Evolutionary conservation across 2,113 vertebrate genomes (phyloP).

Genomic region (Siphamia tubifer): DNA sequence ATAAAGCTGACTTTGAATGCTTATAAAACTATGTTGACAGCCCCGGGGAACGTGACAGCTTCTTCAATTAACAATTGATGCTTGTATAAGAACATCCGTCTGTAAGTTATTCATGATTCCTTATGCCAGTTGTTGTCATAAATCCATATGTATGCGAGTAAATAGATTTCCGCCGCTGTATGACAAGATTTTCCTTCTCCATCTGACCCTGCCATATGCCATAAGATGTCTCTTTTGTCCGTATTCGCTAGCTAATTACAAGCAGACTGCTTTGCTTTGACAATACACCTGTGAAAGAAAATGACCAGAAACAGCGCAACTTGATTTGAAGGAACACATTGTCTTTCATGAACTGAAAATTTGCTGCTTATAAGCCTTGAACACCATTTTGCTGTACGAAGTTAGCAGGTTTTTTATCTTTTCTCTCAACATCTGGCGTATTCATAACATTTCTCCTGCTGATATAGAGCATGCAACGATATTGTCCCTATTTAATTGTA

Average conservation of each 20-base stretch:
- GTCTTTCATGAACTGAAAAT: neutral
- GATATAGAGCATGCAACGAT: no score
- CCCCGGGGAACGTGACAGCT: slow-evolving; percentile 69
- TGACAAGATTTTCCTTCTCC: slow-evolving; percentile 63
- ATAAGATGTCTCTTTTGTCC: slow-evolving; percentile 63
- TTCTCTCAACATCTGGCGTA: neutral
- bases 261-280: slow-evolving; percentile 32
- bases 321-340: neutral
- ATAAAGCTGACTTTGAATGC: slow-evolving; percentile 67
- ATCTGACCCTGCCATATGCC: slow-evolving; percentile 71
- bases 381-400: neutral
- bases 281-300: slow-evolving; percentile 39
- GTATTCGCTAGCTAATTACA: slow-evolving; percentile 55
- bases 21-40: slow-evolving; percentile 62
- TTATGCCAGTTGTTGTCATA: slow-evolving; percentile 70
- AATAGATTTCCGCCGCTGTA: slow-evolving; percentile 60
- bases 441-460: no score
- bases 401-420: neutral
- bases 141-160: slow-evolving; percentile 66
- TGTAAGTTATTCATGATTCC: slow-evolving; percentile 65
- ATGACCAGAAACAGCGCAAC: slow-evolving; percentile 34
- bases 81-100: slow-evolving; percentile 67
- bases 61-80: slow-evolving; percentile 73
- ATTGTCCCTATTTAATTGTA: no score
- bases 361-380: neutral